A percentile compares a stretch with the other conserved stretches of the same genome.
Evolutionary conservation across 2,113 vertebrate genomes (phyloP).

Genomic region (Hydrochoerus hydrochaeris): DNA sequence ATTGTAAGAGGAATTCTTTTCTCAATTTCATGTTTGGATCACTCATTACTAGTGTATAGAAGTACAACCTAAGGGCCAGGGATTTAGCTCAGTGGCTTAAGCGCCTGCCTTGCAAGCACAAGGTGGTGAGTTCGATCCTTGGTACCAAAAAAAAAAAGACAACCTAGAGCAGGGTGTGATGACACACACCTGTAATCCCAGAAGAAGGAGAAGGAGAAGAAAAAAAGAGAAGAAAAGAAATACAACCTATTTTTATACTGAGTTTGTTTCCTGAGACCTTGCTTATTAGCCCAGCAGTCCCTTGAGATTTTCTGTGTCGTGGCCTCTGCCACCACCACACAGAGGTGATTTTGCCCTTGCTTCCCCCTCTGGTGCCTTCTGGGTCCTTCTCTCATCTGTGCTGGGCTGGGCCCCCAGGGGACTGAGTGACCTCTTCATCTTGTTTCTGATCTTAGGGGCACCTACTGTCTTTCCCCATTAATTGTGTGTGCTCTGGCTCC

Average conservation of each 20-base stretch:
- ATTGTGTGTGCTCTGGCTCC: too few species aligned
- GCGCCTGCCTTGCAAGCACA: too few species aligned
- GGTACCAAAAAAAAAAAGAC: too few species aligned
- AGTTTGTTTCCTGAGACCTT: too few species aligned
- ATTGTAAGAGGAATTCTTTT: not conserved
- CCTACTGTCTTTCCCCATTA: not conserved
- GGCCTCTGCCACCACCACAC: not conserved
- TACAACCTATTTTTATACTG: not conserved
- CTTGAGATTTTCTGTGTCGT: not conserved
- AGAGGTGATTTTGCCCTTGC: not conserved
- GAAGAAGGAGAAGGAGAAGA: too few species aligned
- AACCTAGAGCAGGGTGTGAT: not conserved
- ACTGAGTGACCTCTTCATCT: not conserved
- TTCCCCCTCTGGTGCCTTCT: not conserved
- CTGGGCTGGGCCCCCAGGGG: not conserved
- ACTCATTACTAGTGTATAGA: not conserved
- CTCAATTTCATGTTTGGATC: not conserved
- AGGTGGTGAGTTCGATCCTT: too few species aligned
- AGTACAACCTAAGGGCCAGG: not conserved
- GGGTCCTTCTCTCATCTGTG: not conserved
- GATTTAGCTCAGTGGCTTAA: too few species aligned
- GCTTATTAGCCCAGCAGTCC: not conserved
- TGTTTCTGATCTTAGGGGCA: not conserved
- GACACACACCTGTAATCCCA: too few species aligned
- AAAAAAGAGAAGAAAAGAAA: not conserved